phyloP scores from a whole-genome alignment of 2,888 invertebrate genomes.

The Lordiphosa fenestrarum region DNA sequence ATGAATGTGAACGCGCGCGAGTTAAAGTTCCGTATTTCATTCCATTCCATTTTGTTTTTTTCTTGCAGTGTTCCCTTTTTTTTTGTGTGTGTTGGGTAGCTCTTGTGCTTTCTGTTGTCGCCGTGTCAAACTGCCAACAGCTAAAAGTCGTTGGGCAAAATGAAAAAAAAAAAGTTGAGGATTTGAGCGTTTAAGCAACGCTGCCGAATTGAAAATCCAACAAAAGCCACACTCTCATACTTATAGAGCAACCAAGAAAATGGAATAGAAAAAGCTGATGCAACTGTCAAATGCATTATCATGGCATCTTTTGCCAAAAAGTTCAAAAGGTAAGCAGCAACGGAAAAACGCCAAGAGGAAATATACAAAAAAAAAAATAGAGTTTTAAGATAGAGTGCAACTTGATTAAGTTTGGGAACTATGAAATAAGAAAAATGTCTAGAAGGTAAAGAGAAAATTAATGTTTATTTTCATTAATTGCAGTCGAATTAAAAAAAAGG shows the following conservation, averaged over 20 bases:
- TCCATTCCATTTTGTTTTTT: neutral
- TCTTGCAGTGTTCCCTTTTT: neutral
- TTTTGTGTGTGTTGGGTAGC: neutral
- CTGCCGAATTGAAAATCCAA: conserved; percentile 22
- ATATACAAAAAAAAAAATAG: neutral
- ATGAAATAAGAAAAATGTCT: neutral
- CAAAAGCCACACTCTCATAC: conserved; percentile 15
- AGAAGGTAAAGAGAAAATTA: neutral
- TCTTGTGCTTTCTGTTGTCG: conserved; percentile 17
- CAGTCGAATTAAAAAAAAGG: too few species aligned
- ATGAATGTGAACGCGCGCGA: conserved; percentile 10
- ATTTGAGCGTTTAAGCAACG: conserved; percentile 8
- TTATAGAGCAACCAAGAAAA: neutral
- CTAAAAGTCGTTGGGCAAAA: conserved; percentile 28
- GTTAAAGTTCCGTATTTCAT: conserved; percentile 27
- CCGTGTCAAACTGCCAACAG: conserved; percentile 39
- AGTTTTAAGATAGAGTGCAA: neutral
- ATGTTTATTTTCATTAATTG: too few species aligned
- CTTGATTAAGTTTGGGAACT: neutral
- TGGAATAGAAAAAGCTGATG: conserved; percentile 22
- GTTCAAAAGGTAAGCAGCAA: conserved; percentile 29
- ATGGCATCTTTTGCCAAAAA: conserved; percentile 30
- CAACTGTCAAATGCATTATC: conserved; percentile 43
- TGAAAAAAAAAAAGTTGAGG: conserved; percentile 4
- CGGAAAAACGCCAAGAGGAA: conserved; percentile 27